Evolutionary conservation across 2,797 vertebrate genomes (phyloP).

Genomic region (Leptatherina wallacei): DNA sequence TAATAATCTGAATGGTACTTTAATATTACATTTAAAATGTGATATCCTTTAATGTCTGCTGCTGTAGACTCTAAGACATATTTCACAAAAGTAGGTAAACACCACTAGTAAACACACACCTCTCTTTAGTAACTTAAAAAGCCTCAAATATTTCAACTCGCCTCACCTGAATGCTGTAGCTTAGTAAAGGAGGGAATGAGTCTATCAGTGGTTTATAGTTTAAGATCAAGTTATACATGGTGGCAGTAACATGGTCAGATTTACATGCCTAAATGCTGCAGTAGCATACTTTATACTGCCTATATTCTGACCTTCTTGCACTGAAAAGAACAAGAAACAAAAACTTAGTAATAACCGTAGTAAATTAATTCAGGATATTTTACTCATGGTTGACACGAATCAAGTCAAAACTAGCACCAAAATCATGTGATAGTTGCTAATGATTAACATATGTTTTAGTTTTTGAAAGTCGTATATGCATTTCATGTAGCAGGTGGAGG

Average conservation of each 20-base stretch:
- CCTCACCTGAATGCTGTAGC: slow-evolving; percentile 57
- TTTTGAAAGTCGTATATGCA: slow-evolving; percentile 10
- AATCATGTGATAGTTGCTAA: slow-evolving; percentile 13
- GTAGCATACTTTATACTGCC: slow-evolving; percentile 39
- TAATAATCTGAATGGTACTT: slow-evolving; percentile 60
- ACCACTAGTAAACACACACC: slow-evolving; percentile 44
- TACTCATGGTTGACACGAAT: slow-evolving; percentile 23
- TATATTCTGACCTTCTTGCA: slow-evolving; percentile 49
- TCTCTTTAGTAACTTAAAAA: slow-evolving; percentile 68
- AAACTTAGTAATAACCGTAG: slow-evolving; percentile 67
- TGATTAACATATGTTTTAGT: slow-evolving; percentile 11
- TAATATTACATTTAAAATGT: slow-evolving; percentile 53
- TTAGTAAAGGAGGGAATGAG: slow-evolving; percentile 31
- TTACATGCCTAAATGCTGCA: slow-evolving; percentile 47
- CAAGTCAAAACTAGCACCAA: slow-evolving; percentile 27
- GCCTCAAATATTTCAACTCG: slow-evolving; percentile 70
- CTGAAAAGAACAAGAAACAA: slow-evolving; percentile 44
- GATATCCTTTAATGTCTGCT: slow-evolving; percentile 64
- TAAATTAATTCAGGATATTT: slow-evolving; percentile 54
- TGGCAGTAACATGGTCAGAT: slow-evolving; percentile 36
- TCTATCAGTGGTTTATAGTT: slow-evolving; percentile 35
- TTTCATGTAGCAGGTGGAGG: slow-evolving; percentile 59
- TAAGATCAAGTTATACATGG: slow-evolving; percentile 20
- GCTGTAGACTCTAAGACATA: slow-evolving; percentile 45
- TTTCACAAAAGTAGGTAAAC: slow-evolving; percentile 38